Conservation (phyloP, 2,888 invertebrate genomes). For the Schizotus pectinicornis region DNA sequence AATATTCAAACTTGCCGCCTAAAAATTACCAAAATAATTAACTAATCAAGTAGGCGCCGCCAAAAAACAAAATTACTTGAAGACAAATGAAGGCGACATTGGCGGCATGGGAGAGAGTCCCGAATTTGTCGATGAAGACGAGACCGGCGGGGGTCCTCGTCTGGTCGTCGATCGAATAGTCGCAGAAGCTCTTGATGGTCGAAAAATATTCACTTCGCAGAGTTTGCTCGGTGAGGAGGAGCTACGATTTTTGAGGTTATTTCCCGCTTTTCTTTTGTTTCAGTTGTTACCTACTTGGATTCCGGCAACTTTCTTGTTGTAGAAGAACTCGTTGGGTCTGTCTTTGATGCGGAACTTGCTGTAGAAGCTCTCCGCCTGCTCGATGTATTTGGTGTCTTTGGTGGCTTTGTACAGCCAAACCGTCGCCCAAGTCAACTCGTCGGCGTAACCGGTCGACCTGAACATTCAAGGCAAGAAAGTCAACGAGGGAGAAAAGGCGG, state of each 20-base stretch:
- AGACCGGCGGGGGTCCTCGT: constrained; percentile 62
- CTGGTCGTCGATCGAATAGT: constrained; percentile 59
- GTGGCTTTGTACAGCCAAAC: constrained; percentile 64
- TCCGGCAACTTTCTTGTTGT: constrained; percentile 64
- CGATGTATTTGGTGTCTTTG: constrained; percentile 57
- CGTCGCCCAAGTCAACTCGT: constrained; percentile 65
- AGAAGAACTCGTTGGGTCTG: constrained; percentile 61
- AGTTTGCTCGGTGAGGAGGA: constrained; percentile 60
- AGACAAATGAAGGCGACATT: constrained; percentile 64
- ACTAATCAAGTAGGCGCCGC: too few species aligned
- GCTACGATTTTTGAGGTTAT: too few species aligned
- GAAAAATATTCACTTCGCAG: constrained; percentile 55
- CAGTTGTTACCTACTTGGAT: constrained; percentile 61
- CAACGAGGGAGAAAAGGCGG: too few species aligned
- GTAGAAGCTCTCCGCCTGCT: constrained; percentile 61
- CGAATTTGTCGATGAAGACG: constrained; percentile 62
- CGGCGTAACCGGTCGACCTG: constrained; percentile 59
- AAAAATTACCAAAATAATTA: constrained; percentile 12
- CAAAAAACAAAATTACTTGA: constrained; percentile 57
- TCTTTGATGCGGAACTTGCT: constrained; percentile 59
- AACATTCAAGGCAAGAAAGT: too few species aligned
- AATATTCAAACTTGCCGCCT: constrained; percentile 54
- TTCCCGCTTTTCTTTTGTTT: too few species aligned
- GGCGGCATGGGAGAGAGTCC: constrained; percentile 63
- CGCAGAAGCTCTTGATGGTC: constrained; percentile 60